Conservation (phyloP, 2,113 vertebrate genomes). For the Steatornis caripensis region DNA sequence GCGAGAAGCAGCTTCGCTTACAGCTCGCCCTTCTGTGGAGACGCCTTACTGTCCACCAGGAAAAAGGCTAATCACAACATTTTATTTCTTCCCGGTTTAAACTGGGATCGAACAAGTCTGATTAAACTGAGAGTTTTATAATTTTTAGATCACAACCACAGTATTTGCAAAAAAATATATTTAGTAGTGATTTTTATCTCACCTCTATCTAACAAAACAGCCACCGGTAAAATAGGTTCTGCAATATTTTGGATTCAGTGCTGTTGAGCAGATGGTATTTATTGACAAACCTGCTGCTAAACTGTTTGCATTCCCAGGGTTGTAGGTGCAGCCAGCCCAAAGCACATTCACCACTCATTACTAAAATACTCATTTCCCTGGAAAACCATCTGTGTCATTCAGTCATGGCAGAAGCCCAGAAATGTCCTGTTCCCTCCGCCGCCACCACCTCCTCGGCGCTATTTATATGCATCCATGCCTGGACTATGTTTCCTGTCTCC, state of each 20-base stretch:
- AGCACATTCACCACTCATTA: not conserved
- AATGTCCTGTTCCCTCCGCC: not conserved
- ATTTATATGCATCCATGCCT: not conserved
- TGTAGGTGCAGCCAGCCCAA: slow-evolving; percentile 3
- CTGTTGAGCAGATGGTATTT: slow-evolving; percentile 52
- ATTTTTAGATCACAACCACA: not conserved
- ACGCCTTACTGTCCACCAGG: not conserved
- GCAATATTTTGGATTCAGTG: not conserved
- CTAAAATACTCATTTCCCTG: slow-evolving; percentile 40
- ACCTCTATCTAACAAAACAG: not conserved
- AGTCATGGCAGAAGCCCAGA: slow-evolving; percentile 4
- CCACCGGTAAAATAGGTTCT: not conserved
- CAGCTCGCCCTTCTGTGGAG: not conserved
- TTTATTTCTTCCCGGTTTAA: not conserved
- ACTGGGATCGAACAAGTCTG: not conserved
- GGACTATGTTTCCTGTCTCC: not conserved
- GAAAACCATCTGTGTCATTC: slow-evolving; percentile 43
- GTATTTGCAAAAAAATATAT: not conserved
- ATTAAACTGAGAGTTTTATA: not conserved
- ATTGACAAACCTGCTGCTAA: slow-evolving; percentile 57
- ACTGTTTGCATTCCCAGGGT: slow-evolving; percentile 23
- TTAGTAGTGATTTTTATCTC: not conserved
- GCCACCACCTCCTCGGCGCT: not conserved
- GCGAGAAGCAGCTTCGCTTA: not conserved
- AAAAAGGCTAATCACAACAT: not conserved